Conservation (phyloP, 2,797 vertebrate species). For the Miopithecus talapoin region DNA sequence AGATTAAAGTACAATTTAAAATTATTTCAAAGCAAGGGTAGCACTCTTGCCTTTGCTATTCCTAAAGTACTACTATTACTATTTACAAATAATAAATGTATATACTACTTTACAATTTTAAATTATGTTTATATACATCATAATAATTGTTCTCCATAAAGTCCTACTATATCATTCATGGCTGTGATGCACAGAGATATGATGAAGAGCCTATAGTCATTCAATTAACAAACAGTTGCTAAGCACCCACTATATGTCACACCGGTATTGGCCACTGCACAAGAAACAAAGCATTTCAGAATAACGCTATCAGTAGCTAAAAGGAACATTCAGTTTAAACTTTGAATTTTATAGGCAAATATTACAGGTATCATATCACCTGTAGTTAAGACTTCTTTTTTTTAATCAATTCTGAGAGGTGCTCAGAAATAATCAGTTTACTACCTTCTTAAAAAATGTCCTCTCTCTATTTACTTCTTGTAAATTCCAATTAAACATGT, state of each 20-base stretch:
- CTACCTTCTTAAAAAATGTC: neutral
- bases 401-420: neutral
- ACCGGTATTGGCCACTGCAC: neutral
- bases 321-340: neutral
- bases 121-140: neutral
- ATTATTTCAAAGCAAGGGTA: neutral
- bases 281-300: neutral
- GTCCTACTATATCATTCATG: neutral
- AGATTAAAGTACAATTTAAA: neutral
- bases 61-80: neutral
- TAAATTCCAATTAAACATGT: neutral
- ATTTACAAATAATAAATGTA: neutral
- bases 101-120: neutral
- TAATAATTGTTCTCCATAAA: neutral
- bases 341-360: neutral
- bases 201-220: neutral
- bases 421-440: neutral
- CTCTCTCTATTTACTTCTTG: neutral
- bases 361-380: neutral
- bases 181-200: neutral
- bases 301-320: neutral
- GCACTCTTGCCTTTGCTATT: neutral
- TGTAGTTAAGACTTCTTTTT: neutral
- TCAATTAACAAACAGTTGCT: neutral
- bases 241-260: neutral